Conservation (phyloP, 2,888 invertebrate genomes). For the Drosophila anceps region DNA sequence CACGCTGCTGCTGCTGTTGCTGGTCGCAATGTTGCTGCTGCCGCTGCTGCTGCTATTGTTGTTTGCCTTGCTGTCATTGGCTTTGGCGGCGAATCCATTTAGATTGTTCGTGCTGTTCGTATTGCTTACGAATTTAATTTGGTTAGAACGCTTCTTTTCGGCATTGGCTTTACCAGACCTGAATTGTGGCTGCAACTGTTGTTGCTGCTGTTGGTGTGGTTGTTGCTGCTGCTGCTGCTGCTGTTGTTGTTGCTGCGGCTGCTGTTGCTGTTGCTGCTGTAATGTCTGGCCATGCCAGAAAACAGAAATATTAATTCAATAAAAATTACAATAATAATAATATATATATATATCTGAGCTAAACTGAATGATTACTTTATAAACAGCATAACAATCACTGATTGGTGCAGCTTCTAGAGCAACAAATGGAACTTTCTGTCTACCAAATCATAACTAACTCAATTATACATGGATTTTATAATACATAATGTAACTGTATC, state of each 20-base stretch:
- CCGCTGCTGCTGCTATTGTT: constrained; percentile 19
- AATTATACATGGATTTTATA: too few relatives aligned
- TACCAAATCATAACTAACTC: too few relatives aligned
- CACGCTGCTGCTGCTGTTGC: constrained; percentile 18
- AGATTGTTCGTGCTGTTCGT: constrained; percentile 29
- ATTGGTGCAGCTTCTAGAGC: too few relatives aligned
- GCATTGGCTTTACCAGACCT: constrained; percentile 40
- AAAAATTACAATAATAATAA: not conserved
- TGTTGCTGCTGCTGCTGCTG: constrained; percentile 12
- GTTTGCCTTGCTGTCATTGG: constrained; percentile 33
- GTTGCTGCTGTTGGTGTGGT: constrained; percentile 25
- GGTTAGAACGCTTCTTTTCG: constrained; percentile 64
- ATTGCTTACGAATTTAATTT: constrained; percentile 43
- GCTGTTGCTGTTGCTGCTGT: not conserved
- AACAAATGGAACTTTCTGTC: too few relatives aligned
- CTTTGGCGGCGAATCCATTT: constrained; percentile 38
- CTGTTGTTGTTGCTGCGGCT: constrained; percentile 16
- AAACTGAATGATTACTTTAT: too few relatives aligned
- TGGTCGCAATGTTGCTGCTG: constrained; percentile 14
- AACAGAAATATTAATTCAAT: not conserved
- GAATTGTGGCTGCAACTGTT: constrained; percentile 28
- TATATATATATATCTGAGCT: not conserved
- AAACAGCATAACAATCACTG: too few relatives aligned
- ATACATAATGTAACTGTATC: too few relatives aligned
- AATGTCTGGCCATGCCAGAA: not conserved